Base-by-base conservation (phyloP, 2,888 invertebrate species). In the Agrilus mali region DNA sequence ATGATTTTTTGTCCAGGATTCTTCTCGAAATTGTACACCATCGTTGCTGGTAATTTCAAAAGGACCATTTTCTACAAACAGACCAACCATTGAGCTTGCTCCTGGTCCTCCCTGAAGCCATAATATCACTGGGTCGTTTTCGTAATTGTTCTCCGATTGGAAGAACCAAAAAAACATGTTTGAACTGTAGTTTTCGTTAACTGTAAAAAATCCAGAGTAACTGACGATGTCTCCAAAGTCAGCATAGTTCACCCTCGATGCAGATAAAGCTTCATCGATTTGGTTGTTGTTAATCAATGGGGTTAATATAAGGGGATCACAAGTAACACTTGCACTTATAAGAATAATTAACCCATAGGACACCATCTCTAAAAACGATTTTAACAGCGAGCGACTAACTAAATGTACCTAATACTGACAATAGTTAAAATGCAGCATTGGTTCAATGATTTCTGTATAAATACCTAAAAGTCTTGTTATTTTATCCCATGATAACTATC, bases 101-200 rank as follows among this genome's bases (percentile, higher is more conserved):
- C 85, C 85, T 0, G 86, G 86, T 0, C 86, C 86, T 8, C 86
- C 86, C 61, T 86, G 85, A 1, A 86, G 69, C 86, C 86, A 87
- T 5, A 87, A 65, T 0, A 85, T 64, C 1, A 87, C 79, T 0
- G 83, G 84, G 1, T 82, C 80, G 36, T 68, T 61, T 46, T 68
- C 67, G 20, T 45, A 47, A 33, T 47, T 34, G 1, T 69, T 66
- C 54, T 70, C 60, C 33, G 46, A 78, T 0, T 86, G 86, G 60
- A 88, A 87, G 58, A 83, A 89, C 89, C 89, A 89, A 64, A 89
- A 86, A 67, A 87, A 89, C 64, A 84, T 74, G 57, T 88, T 86
- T 0, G 86, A 85, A 50, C 82, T 75, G 55, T 71, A 78, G 1
- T 70, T 64, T 49, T 78, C 73, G 59, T 88, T 79, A 1, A 88